These are phyloP conservation scores for Muntiacus reevesi DNA, from an alignment of 2,113 vertebrate species.

Conservation along the genomic window DNA sequence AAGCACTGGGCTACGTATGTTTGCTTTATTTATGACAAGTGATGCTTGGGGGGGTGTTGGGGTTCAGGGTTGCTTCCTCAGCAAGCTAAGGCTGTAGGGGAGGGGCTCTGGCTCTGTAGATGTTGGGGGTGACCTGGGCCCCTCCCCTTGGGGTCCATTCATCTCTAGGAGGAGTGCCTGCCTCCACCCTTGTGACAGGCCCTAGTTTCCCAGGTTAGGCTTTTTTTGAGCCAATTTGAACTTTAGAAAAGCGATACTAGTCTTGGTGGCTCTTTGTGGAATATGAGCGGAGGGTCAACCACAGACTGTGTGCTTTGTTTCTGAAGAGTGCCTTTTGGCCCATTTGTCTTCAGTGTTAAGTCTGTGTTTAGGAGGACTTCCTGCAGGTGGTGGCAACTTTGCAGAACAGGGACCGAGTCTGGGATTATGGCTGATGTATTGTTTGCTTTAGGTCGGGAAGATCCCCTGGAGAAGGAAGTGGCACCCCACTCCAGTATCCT, in stretches of 20 bases:
- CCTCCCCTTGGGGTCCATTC: fast-evolving
- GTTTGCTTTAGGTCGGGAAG: background rate
- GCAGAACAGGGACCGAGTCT: background rate
- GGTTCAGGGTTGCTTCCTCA: background rate
- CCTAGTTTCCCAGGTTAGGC: background rate
- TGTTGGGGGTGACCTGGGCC: fast-evolving
- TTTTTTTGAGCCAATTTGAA: background rate
- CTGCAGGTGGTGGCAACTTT: fast-evolving
- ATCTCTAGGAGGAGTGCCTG: fast-evolving
- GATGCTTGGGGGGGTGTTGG: fast-evolving
- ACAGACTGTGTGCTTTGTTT: fast-evolving
- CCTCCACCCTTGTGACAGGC: background rate
- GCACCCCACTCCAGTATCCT: background rate
- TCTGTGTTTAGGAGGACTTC: background rate
- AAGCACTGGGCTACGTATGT: fast-evolving
- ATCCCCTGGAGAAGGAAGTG: background rate
- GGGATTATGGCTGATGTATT: fast-evolving
- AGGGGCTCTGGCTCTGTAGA: background rate
- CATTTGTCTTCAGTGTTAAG: background rate
- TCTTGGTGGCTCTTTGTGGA: fast-evolving
- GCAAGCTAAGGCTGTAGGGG: fast-evolving
- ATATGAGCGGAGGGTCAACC: fast-evolving
- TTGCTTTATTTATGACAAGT: background rate
- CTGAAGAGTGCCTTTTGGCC: background rate
- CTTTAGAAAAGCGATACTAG: background rate